Base-by-base conservation (phyloP, 2,797 vertebrate genomes). In the Cyclopterus lumpus region DNA sequence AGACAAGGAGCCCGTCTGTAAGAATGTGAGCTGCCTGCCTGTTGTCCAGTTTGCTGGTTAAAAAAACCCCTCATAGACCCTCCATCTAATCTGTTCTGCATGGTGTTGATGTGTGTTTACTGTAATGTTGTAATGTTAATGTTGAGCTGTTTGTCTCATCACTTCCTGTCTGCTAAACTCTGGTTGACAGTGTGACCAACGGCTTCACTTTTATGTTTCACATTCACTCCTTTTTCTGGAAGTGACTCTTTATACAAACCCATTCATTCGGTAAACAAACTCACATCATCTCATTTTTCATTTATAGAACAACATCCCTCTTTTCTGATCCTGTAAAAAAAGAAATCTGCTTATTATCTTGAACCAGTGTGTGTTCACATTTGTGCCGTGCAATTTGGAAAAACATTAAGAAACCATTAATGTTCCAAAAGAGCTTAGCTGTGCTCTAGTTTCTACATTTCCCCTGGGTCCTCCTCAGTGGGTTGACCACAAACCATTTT, bases 101-200 rank as follows among this genome's bases (percentile, higher is more conserved):
- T 14, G 14, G 18, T 28, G 44, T 40, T 20, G 61, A 26, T 38
- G 53, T 72, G 61, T 49, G 63, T 68, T 57, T 63, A 15, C 62
- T 59, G 64, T 14, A 0, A 32, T 61, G 70, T 78, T 53, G 65
- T 15, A 4, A 22, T 46, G 71, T 78, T 58, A 18, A 59, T 72
- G 68, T 54, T 57, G 67, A 58, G 36, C 22, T 62, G 71, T 67
- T 71, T 58, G 67, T 63, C 67, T 71, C 15, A 0, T 38, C 7
- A n/a, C 66, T 83, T 83, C 73, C 77, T 73, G 69, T 68, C 48
- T 15, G 44, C 34, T 53, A 10, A 1, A 40, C 51, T 44, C 62
- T 60, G 61, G 53, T 26, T 8, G 28, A 38, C 15, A 1, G 46
- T 18, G 57, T 32, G 34, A 63, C 26, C 44, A 16, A 11, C 38